phyloP scores from a whole-genome alignment of 2,888 invertebrate genomes.

The Synanthedon formicaeformis region DNA sequence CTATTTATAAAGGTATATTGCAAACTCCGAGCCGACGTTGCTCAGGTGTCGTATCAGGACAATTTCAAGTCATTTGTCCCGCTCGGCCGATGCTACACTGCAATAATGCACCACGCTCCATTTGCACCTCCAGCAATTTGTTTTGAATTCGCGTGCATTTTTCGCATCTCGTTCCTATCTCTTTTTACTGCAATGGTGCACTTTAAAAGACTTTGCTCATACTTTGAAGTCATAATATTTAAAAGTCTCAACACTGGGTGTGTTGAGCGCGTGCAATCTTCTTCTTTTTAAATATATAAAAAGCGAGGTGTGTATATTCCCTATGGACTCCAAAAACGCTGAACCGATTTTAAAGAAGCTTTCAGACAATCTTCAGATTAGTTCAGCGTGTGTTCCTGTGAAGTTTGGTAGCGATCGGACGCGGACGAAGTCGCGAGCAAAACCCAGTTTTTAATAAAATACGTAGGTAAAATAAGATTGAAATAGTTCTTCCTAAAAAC shows the following conservation, averaged over 20 bases:
- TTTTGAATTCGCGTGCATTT: slow-evolving; percentile 43
- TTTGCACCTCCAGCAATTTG: slow-evolving; percentile 35
- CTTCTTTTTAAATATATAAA: too few relatives aligned
- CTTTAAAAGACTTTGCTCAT: slow-evolving; percentile 19
- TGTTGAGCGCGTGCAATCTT: too few relatives aligned
- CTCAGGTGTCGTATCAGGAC: slow-evolving; percentile 44
- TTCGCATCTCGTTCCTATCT: slow-evolving; percentile 21
- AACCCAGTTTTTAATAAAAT: too few relatives aligned
- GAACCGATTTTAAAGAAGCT: too few relatives aligned
- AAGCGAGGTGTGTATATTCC: too few relatives aligned
- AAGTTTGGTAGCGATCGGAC: too few relatives aligned
- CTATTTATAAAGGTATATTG: slow-evolving; percentile 14
- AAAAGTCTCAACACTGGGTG: not conserved
- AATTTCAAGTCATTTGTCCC: slow-evolving; percentile 33
- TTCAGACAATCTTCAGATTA: too few relatives aligned
- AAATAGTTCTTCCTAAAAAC: too few relatives aligned
- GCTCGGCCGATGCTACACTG: slow-evolving; percentile 7
- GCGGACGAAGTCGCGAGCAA: too few relatives aligned
- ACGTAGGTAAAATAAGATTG: too few relatives aligned
- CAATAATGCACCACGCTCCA: slow-evolving; percentile 23
- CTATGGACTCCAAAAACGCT: too few relatives aligned
- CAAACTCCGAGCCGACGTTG: slow-evolving; percentile 6
- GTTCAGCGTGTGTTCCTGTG: too few relatives aligned
- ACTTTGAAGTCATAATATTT: slow-evolving; percentile 1
- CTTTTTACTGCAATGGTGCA: slow-evolving; percentile 22